phyloP scores from a whole-genome alignment of 2,888 invertebrate species.

The Drosophila eohydei region DNA sequence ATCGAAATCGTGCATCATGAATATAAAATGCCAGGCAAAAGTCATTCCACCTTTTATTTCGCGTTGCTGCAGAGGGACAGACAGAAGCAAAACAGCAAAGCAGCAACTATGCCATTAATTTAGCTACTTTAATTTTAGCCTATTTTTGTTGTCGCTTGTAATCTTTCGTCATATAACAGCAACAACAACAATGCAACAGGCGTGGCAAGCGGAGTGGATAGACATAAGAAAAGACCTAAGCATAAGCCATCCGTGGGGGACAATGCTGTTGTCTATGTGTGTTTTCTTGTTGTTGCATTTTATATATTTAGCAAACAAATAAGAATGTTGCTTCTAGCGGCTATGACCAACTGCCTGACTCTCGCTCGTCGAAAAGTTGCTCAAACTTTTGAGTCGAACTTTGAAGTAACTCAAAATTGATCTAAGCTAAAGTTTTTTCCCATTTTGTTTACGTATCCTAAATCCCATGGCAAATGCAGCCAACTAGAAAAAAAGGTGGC shows the following conservation, averaged over 20 bases:
- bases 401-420: background rate
- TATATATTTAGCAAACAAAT: constrained; percentile 12
- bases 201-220: constrained; percentile 10
- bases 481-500: background rate
- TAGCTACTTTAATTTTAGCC: constrained; percentile 74
- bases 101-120: constrained; percentile 66
- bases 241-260: constrained; percentile 13
- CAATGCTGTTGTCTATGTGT: constrained; percentile 7
- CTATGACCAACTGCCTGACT: background rate
- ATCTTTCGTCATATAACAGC: constrained; percentile 67
- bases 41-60: constrained; percentile 60
- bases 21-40: constrained; percentile 39
- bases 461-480: background rate
- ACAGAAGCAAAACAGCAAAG: background rate
- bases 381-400: background rate
- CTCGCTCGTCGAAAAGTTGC: background rate
- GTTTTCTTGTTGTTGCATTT: constrained; percentile 3
- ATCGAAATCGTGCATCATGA: constrained; percentile 57
- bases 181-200: constrained; percentile 26
- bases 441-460: too few relatives aligned
- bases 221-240: constrained; percentile 25
- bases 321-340: background rate
- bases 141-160: constrained; percentile 68
- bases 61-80: background rate
- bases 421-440: background rate